Evolutionary conservation across 2,797 vertebrate genomes (phyloP).

Genomic region (Triplophysa yarkandensis): DNA sequence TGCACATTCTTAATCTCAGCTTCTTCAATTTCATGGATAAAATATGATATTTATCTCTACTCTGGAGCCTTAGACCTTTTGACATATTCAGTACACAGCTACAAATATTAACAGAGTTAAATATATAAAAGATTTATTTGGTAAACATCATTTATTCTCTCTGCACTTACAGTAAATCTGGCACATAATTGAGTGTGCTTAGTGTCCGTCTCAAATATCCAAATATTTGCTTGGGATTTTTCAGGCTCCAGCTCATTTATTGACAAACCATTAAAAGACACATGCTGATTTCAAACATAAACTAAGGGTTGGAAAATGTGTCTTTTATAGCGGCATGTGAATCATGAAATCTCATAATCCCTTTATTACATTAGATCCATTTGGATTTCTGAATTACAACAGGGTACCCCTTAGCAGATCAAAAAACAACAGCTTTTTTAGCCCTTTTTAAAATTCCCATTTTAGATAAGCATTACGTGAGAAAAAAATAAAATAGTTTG

Average conservation of each 20-base stretch:
- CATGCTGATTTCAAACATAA: slow-evolving; percentile 12
- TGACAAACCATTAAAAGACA: slow-evolving; percentile 1
- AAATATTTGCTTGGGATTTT: slow-evolving; percentile 35
- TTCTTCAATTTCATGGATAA: slow-evolving; percentile 11
- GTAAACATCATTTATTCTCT: slow-evolving; percentile 32
- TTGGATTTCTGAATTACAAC: slow-evolving; percentile 17
- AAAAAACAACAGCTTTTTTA: not conserved
- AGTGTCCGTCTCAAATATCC: slow-evolving; percentile 22
- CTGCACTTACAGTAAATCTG: slow-evolving; percentile 20
- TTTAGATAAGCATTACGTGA: not conserved
- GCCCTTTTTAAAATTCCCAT: not conserved
- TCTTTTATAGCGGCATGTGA: slow-evolving; percentile 24
- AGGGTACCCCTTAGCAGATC: not conserved
- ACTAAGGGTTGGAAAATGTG: slow-evolving; percentile 20
- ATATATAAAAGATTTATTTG: no score
- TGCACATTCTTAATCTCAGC: slow-evolving; percentile 2
- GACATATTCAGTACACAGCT: not conserved
- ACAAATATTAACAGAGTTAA: slow-evolving; percentile 1
- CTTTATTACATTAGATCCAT: slow-evolving; percentile 24
- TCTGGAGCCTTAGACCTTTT: not conserved
- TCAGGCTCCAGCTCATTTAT: slow-evolving; percentile 24
- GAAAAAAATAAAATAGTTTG: not conserved
- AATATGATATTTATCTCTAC: not conserved
- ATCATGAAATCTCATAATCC: slow-evolving; percentile 17
- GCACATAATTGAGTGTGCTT: slow-evolving; percentile 28